Base-by-base conservation (phyloP, 2,113 vertebrate species). In the Phoenicopterus ruber region DNA sequence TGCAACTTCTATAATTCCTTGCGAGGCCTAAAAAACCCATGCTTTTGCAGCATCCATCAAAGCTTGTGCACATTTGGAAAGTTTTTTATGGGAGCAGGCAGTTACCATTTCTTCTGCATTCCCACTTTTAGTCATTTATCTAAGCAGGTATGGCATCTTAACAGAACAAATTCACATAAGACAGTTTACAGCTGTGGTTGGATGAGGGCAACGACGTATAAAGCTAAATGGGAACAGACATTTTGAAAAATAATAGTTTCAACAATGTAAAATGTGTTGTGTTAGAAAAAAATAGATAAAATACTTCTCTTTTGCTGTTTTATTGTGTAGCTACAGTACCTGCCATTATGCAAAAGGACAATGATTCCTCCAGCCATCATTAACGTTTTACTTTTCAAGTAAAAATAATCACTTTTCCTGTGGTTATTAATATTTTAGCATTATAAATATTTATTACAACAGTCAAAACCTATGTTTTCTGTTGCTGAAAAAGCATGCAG, bases 361-460 rank as follows among this genome's bases (percentile, higher is more conserved):
- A 78, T 24, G 11, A 86, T 78, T 86, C 38, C 55, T 93, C 47
- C 54, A 86, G 50, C 32, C 46, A 78, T 67, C 50, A 77, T 67
- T 83, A 92, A 59, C 2, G 6, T 88, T 94, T 89, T 72, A 47
- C 63, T 92, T 70, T 82, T 80, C 42, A 81, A 92, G 65, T 57
- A 65, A 78, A 71, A 83, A 63, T 89, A 66, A 85, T 85, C 49
- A 71, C 28, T 49, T 74, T 92, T 79, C 50, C 47, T 65, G 49
- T 52, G 44, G 34, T 92, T 88, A 83, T 93, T 93, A 91, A 84
- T 78, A 88, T 50, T 88, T 92, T 84, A 94, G 67, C 12, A 71
- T 63, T 55, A 57, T 54, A 88, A 95, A 88, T 88, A 54, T 57
- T 82, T 72, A 81, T 89, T 92, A 71, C 88, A 96, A 67, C 28